Evolutionary conservation across 2,113 vertebrate genomes (phyloP), one percentile per base, ranked within the genome.

Genomic region (Hippocampus guttulatus): DNA sequence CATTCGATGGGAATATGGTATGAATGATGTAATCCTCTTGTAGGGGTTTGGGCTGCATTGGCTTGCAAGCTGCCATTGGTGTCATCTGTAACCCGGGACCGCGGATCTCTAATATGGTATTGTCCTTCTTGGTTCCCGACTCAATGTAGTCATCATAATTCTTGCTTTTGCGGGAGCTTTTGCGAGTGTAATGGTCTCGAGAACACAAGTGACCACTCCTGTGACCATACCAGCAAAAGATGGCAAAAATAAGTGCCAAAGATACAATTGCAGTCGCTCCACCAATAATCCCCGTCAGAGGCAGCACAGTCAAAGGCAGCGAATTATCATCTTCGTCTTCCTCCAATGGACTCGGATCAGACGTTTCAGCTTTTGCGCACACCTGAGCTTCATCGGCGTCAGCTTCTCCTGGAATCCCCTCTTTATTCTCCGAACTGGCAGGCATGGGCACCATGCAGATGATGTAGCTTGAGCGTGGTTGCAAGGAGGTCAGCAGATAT

Each of bases 91-190:
- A 92, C 16, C 95, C 94, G 0, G 95, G 94, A 20, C 95, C 92
- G 5, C 91, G 91, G 76, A 96, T 94, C 81, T 97, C 95, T 79
- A 97, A 87, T 68, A 97, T 96, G 68, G 93, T 96, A 75, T 93
- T 96, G 76, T 97, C 95, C 84, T 97, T 97, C 88, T 97, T 97
- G 72, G 95, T 97, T 77, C 95, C 95, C 0, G 95, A 95, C 81
- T 97, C 95, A 68, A 96, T 88, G 41, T 96, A 96, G 82, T 95
- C 94, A 1, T 95, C 95, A 73, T 93, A 94, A 75, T 80, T 91
- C 76, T 95, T 93, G 75, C 83, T 92, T 84, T 91, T 92, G 64
- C 92, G 86, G 14, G 91, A 87, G 67, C 84, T 88, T 79, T 66
- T 90, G 70, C 94, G 92, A 63, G 89, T 94, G 55, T 92, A 93